phyloP scores from a whole-genome alignment of 2,888 invertebrate genomes.

The Trachelus troglodyta region DNA sequence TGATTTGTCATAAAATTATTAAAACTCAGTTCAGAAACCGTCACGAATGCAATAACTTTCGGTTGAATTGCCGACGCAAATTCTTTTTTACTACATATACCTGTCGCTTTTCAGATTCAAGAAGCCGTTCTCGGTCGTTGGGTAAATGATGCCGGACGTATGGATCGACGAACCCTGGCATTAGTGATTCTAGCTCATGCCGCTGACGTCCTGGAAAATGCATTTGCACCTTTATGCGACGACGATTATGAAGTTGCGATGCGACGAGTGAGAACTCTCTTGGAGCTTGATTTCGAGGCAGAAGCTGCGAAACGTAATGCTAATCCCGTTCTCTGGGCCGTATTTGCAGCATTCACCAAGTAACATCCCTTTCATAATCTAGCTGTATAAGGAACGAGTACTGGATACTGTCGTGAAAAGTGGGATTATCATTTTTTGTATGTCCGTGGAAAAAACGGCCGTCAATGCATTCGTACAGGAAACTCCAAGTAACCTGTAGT shows the following conservation, averaged over 20 bases:
- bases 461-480: no score
- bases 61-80: no score
- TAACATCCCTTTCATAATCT: conserved; percentile 69
- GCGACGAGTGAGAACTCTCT: conserved; percentile 93
- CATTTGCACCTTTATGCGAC: conserved; percentile 96
- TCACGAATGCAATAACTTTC: no score
- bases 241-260: conserved; percentile 99
- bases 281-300: conserved; percentile 96
- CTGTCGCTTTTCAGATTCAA: conserved; percentile 79
- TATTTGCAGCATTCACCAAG: conserved; percentile 98
- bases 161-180: conserved; percentile 94
- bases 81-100: no score
- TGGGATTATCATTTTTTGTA: conserved; percentile 13
- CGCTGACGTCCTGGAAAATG: conserved; percentile 98
- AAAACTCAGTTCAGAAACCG: no score
- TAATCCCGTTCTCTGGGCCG: conserved; percentile 98
- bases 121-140: conserved; percentile 96
- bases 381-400: conserved; percentile 38
- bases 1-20: no score
- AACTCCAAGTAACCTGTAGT: conserved; percentile 39
- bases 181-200: conserved; percentile 96
- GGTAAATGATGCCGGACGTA: conserved; percentile 97
- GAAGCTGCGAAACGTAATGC: conserved; percentile 93
- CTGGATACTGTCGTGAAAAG: conserved; percentile 33
- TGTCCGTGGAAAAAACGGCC: no score